These are phyloP conservation scores for Actinernus sp. DNA, from an alignment of 92 coral and sea anemone species.

Conservation along the genomic window DNA sequence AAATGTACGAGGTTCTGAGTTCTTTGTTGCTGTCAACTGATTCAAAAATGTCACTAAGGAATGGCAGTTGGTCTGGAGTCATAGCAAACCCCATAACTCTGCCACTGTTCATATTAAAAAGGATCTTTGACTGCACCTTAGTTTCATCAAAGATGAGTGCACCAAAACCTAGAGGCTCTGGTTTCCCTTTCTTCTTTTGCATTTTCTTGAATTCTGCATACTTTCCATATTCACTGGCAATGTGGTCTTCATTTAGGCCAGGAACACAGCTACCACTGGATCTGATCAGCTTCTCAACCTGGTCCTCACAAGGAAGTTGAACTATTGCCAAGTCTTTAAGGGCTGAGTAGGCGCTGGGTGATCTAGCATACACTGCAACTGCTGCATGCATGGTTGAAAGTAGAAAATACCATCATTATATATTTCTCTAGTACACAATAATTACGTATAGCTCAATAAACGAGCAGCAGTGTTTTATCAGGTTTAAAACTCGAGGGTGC, in stretches of 20 bases:
- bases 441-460: too few relatives aligned
- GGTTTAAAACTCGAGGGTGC: too few relatives aligned
- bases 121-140: conserved; percentile 28
- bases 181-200: conserved; percentile 5
- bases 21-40: not conserved
- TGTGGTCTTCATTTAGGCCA: conserved; percentile 23
- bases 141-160: conserved; percentile 37
- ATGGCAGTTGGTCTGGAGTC: conserved; percentile 44
- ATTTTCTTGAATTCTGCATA: conserved; percentile 18
- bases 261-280: conserved; percentile 14
- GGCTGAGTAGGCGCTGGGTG: conserved; percentile 7
- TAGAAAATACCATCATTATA: too few relatives aligned
- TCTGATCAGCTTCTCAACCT: conserved; percentile 11
- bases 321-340: conserved; percentile 2
- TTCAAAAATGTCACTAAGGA: conserved; percentile 21
- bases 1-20: conserved; percentile 6
- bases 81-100: conserved; percentile 38
- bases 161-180: conserved; percentile 36
- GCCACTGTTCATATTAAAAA: conserved; percentile 19
- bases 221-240: conserved; percentile 18
- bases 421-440: too few relatives aligned
- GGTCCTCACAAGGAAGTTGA: conserved; percentile 20
- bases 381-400: too few relatives aligned
- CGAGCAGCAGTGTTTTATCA: too few relatives aligned
- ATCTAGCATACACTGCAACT: conserved; percentile 13